These are phyloP conservation scores for Felis catus DNA, from an alignment of 2,113 vertebrate genomes.

Conservation along the genomic window F.catus_Fca126_mat1.0 CM031424.1:27737501-27738000, in stretches of 20 bases:
- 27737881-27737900: conserved; percentile 77
- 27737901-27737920: conserved; percentile 70
- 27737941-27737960: conserved; percentile 69
- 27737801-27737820: background rate
- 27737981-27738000: conserved; percentile 55
- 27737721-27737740: conserved; percentile 22
- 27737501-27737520: too few relatives aligned
- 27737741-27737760: conserved; percentile 46
- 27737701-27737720: background rate
- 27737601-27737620: background rate
- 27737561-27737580: background rate
- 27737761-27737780: conserved; percentile 65
- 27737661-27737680: background rate
- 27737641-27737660: background rate
- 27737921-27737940: conserved; percentile 68
- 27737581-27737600: background rate
- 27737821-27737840: background rate
- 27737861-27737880: conserved; percentile 70
- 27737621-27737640: background rate
- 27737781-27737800: conserved; percentile 61
- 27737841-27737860: conserved; percentile 55
- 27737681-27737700: background rate
- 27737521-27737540: too few relatives aligned
- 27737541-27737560: too few relatives aligned
- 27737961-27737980: conserved; percentile 69